phyloP scores from a whole-genome alignment of 2,797 vertebrate species.

The Bradypodion pumilum region DNA sequence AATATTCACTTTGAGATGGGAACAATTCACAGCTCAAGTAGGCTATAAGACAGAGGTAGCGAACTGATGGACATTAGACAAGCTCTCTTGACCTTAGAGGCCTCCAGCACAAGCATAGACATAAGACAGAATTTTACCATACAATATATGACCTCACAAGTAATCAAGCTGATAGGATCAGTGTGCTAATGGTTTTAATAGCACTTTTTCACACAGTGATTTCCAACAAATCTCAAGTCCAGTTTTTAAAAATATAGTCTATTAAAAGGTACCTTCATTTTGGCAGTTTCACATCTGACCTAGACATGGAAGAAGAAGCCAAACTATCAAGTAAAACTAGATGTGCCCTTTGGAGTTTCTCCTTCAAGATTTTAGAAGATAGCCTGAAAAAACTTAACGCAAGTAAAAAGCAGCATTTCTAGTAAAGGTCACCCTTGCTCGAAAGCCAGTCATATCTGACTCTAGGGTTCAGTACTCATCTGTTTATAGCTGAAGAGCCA shows the following conservation, averaged over 20 bases:
- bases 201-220: not conserved
- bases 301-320: too few species aligned
- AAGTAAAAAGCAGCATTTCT: conserved; percentile 4
- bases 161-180: not conserved
- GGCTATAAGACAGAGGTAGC: not conserved
- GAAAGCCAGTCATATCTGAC: too few species aligned
- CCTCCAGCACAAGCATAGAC: not conserved
- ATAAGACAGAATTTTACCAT: not conserved
- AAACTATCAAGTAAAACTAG: conserved; percentile 7
- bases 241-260: conserved; percentile 31
- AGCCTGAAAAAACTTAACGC: conserved; percentile 1
- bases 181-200: not conserved
- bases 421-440: too few species aligned
- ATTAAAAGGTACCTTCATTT: too few species aligned
- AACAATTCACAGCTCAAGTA: conserved; percentile 4
- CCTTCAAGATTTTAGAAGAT: not conserved
- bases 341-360: not conserved
- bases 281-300: too few species aligned
- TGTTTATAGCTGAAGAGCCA: too few species aligned
- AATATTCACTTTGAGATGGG: not conserved
- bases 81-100: conserved; percentile 6
- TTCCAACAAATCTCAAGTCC: not conserved
- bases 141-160: not conserved
- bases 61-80: not conserved
- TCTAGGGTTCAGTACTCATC: too few species aligned